A percentile compares a stretch with the other conserved stretches of the same genome.
phyloP scores from a whole-genome alignment of 2,113 vertebrate genomes.

The Ciconia stormi region DNA sequence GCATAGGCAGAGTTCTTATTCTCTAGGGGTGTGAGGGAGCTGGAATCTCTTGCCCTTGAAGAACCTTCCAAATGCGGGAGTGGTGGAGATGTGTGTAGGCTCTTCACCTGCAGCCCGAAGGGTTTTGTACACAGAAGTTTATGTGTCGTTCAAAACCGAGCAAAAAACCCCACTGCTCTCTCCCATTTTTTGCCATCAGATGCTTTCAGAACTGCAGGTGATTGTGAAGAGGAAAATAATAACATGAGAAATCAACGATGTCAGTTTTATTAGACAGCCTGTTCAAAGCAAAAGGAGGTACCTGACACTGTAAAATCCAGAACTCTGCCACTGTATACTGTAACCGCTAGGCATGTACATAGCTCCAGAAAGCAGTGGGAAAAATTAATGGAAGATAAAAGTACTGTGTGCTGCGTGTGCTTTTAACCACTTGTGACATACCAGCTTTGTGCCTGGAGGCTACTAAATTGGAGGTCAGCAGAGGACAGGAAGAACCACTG shows the following conservation, averaged over 20 bases:
- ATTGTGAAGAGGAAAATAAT: background rate
- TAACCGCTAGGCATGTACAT: fast-evolving
- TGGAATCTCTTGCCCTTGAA: background rate
- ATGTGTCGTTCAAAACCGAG: background rate
- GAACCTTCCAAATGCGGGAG: background rate
- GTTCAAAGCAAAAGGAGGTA: background rate
- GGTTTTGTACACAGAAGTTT: background rate
- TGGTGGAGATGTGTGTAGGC: background rate
- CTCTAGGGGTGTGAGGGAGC: background rate
- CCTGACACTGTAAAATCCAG: background rate
- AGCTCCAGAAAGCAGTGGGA: background rate
- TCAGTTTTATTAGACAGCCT: background rate
- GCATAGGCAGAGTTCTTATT: fast-evolving
- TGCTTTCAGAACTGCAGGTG: background rate
- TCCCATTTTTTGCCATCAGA: fast-evolving
- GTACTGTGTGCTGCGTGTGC: background rate
- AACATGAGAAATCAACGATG: background rate
- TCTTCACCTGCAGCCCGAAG: background rate
- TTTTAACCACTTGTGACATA: background rate
- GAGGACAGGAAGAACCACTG: background rate
- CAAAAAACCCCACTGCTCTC: fast-evolving
- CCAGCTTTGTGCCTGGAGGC: background rate
- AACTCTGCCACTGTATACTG: background rate
- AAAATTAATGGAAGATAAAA: background rate
- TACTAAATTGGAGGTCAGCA: background rate